These are phyloP conservation scores for Ceuthmochares aereus DNA, from an alignment of 2,113 vertebrate genomes.

Conservation along the genomic window DNA sequence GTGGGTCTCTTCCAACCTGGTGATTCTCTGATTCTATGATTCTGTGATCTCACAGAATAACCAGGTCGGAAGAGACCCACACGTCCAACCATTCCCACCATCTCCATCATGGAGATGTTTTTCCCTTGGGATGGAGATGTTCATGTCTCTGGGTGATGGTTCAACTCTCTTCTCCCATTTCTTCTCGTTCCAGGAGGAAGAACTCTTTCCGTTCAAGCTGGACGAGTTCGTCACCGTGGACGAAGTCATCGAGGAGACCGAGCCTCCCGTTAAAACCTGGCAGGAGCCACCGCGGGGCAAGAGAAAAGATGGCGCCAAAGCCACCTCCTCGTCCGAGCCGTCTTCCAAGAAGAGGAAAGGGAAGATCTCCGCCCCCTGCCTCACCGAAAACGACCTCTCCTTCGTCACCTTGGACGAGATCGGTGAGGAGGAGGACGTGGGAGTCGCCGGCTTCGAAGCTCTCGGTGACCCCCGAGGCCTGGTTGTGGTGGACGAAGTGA, in stretches of 20 bases:
- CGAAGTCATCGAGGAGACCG: constrained; percentile 82
- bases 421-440: constrained; percentile 84
- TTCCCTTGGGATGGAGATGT: too few relatives aligned
- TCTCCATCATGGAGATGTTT: too few relatives aligned
- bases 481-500: constrained; percentile 82
- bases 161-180: rapidly evolving
- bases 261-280: constrained; percentile 2
- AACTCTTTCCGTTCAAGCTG: constrained; percentile 82
- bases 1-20: too few relatives aligned
- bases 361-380: background rate
- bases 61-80: too few relatives aligned
- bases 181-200: constrained; percentile 55
- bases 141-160: rapidly evolving
- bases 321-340: background rate
- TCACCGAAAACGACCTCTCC: constrained; percentile 39
- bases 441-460: background rate
- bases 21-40: too few relatives aligned
- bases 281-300: constrained; percentile 61
- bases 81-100: too few relatives aligned
- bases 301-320: constrained; percentile 65
- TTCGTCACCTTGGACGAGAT: constrained; percentile 88
- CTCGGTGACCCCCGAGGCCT: constrained; percentile 42
- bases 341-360: constrained; percentile 69
- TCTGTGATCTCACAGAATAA: too few relatives aligned
- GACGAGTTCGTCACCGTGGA: constrained; percentile 91